Conservation (phyloP, 2,113 vertebrate genomes). For the Lota lota region DNA sequence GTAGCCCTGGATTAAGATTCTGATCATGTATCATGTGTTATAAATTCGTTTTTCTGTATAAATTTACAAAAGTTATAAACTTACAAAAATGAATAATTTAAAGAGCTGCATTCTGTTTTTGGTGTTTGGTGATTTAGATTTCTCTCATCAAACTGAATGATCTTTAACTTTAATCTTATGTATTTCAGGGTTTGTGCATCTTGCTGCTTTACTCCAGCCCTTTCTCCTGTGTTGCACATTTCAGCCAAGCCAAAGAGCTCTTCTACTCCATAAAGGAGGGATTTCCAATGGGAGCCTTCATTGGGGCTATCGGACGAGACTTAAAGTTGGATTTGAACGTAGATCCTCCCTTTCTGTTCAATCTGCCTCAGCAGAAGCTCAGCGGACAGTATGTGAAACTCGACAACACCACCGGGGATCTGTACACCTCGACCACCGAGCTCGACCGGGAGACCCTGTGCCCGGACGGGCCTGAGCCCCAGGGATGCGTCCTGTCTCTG, state of each 20-base stretch:
- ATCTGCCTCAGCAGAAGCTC: constrained; percentile 80
- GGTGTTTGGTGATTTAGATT: no score
- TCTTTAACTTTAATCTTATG: constrained; percentile 33
- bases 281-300: constrained; percentile 85
- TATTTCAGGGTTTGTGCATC: constrained; percentile 72
- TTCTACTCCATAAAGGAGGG: constrained; percentile 96
- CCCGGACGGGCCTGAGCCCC: constrained; percentile 60
- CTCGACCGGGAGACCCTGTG: constrained; percentile 92
- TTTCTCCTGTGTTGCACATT: constrained; percentile 85
- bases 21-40: no score
- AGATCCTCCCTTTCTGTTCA: constrained; percentile 84
- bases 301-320: constrained; percentile 87
- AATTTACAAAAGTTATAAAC: no score
- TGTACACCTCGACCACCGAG: constrained; percentile 84
- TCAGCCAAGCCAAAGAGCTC: constrained; percentile 87
- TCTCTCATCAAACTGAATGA: constrained; percentile 25
- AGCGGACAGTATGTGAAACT: constrained; percentile 85
- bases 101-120: no score
- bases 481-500: constrained; percentile 82
- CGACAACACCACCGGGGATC: constrained; percentile 85
- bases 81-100: no score
- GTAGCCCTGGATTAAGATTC: constrained; percentile 30
- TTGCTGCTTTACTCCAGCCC: constrained; percentile 84
- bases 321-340: constrained; percentile 76
- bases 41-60: no score